phyloP scores from a whole-genome alignment of 2,797 vertebrate species.

The Dendrocincla tyrannina region DNA sequence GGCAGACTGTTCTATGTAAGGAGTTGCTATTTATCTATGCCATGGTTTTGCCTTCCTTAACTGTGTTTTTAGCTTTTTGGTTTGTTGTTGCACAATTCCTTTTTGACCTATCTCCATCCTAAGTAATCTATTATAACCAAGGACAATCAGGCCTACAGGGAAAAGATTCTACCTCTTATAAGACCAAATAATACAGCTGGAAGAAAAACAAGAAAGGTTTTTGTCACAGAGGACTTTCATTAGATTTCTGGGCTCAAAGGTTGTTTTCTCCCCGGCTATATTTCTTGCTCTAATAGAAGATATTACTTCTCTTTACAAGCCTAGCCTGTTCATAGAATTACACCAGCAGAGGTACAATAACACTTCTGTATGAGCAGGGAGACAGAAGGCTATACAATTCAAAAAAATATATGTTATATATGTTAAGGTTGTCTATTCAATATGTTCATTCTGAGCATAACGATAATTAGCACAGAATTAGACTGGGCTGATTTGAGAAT shows the following conservation, averaged over 20 bases:
- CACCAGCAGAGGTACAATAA: neutral
- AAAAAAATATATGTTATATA: neutral
- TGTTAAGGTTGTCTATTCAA: neutral
- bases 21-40: neutral
- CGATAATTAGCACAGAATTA: neutral
- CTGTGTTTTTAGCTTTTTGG: neutral
- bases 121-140: neutral
- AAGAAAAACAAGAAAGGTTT: constrained; percentile 12
- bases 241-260: constrained; percentile 37
- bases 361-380: neutral
- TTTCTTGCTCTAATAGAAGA: constrained; percentile 29
- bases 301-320: constrained; percentile 12
- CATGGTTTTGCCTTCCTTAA: neutral
- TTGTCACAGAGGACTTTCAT: constrained; percentile 37
- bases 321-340: neutral
- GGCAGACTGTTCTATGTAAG: neutral
- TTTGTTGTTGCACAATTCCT: constrained; percentile 2
- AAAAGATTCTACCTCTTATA: constrained; percentile 20
- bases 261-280: neutral
- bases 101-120: neutral
- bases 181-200: constrained; percentile 32
- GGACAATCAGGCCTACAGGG: neutral
- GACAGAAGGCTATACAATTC: neutral
- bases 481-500: neutral
- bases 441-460: neutral